phyloP scores from a whole-genome alignment of 53 echinoderm and acorn worm species.

The Glandiceps talaboti region DNA sequence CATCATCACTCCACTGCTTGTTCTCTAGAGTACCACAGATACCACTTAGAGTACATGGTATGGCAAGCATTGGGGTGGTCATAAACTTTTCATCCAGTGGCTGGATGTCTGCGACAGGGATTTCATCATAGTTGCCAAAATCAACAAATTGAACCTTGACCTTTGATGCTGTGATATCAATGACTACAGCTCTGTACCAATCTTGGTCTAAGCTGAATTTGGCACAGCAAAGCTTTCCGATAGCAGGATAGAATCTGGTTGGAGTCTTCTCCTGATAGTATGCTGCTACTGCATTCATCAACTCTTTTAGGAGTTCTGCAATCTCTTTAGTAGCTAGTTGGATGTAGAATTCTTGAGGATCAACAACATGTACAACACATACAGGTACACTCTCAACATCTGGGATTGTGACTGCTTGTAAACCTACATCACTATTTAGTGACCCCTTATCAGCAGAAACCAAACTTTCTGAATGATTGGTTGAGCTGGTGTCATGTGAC shows the following conservation, averaged over 20 bases:
- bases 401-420: background rate
- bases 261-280: constrained; percentile 10
- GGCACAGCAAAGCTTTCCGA: constrained; percentile 18
- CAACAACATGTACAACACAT: constrained; percentile 7
- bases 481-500: background rate
- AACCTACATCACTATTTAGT: background rate
- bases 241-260: constrained; percentile 1
- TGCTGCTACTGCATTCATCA: background rate
- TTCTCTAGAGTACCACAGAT: constrained; percentile 11
- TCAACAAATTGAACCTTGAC: constrained; percentile 27
- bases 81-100: constrained; percentile 13
- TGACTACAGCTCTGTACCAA: constrained; percentile 26
- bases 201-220: constrained; percentile 16
- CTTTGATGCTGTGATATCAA: background rate
- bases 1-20: constrained; percentile 8
- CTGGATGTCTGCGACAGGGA: constrained; percentile 1
- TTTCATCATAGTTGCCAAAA: constrained; percentile 22
- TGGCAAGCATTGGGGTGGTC: constrained; percentile 2
- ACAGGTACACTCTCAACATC: constrained; percentile 2
- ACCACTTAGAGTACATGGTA: constrained; percentile 17
- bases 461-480: background rate
- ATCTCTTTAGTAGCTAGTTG: constrained; percentile 14
- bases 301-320: background rate
- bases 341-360: constrained; percentile 14
- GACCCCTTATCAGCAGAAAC: background rate